Evolutionary conservation across 2,113 vertebrate genomes (phyloP).

Genomic region (Chaetodon trifascialis): DNA sequence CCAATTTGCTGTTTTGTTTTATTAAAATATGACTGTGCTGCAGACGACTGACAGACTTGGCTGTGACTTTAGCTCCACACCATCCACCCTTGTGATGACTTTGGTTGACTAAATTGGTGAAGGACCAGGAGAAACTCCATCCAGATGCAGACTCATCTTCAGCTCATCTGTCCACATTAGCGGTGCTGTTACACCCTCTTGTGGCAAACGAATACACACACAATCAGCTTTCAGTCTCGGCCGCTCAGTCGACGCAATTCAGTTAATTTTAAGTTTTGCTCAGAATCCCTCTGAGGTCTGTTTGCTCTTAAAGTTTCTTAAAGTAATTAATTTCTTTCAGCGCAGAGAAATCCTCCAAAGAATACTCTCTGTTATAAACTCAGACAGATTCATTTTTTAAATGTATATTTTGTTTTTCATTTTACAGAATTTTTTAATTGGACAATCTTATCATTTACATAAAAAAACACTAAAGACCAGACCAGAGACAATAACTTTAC

Average conservation of each 20-base stretch:
- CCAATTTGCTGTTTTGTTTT: background rate
- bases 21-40: background rate
- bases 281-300: background rate
- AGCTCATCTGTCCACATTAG: background rate
- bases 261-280: too few species aligned
- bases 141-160: background rate
- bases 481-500: background rate
- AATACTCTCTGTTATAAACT: background rate
- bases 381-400: background rate
- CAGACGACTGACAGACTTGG: background rate
- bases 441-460: background rate
- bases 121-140: background rate
- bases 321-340: background rate
- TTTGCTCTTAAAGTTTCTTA: background rate
- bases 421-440: background rate
- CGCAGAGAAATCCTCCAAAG: background rate
- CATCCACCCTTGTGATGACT: constrained; percentile 24
- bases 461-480: background rate
- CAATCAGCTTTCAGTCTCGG: background rate
- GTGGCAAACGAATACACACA: constrained; percentile 27
- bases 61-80: background rate
- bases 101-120: constrained; percentile 10
- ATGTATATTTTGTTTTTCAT: background rate
- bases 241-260: too few species aligned
- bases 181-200: constrained; percentile 55